These are phyloP conservation scores for Zaprionus kolodkinae DNA, from an alignment of 1,140 invertebrate species.

Conservation along the genomic window DNA sequence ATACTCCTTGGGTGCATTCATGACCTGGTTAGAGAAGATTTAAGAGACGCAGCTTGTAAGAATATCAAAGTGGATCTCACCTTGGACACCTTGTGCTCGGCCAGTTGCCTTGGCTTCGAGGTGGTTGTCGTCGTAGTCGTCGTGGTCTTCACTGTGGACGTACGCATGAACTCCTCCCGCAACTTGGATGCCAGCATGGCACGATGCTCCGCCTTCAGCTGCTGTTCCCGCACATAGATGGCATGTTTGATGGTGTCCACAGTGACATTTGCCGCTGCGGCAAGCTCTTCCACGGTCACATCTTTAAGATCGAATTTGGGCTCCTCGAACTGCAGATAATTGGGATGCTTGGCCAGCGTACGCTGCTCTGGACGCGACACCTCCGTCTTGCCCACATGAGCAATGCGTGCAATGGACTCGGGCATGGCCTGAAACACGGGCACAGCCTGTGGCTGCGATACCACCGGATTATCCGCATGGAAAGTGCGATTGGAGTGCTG, in stretches of 20 bases:
- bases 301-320: constrained; percentile 85
- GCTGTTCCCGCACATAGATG: constrained; percentile 88
- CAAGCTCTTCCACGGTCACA: constrained; percentile 86
- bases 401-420: constrained; percentile 85
- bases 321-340: constrained; percentile 78
- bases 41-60: neutral
- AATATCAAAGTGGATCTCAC: constrained; percentile 23
- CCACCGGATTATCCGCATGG: constrained; percentile 72
- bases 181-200: constrained; percentile 69
- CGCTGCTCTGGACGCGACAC: constrained; percentile 45
- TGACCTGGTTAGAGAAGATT: constrained; percentile 86
- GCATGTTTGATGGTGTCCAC: constrained; percentile 90
- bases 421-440: constrained; percentile 84
- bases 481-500: constrained; percentile 78
- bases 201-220: constrained; percentile 85
- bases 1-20: constrained; percentile 95
- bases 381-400: constrained; percentile 66
- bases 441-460: constrained; percentile 77
- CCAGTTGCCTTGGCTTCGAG: constrained; percentile 41
- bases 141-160: constrained; percentile 84
- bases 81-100: constrained; percentile 79
- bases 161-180: constrained; percentile 78
- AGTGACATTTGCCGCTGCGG: constrained; percentile 89
- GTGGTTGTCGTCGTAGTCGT: constrained; percentile 83
- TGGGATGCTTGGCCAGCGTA: constrained; percentile 61